A percentile compares a stretch with the other conserved stretches of the same genome.
These are phyloP conservation scores for Drosophila lacertosa DNA, from an alignment of 1,140 invertebrate genomes.

Conservation along the genomic window DNA sequence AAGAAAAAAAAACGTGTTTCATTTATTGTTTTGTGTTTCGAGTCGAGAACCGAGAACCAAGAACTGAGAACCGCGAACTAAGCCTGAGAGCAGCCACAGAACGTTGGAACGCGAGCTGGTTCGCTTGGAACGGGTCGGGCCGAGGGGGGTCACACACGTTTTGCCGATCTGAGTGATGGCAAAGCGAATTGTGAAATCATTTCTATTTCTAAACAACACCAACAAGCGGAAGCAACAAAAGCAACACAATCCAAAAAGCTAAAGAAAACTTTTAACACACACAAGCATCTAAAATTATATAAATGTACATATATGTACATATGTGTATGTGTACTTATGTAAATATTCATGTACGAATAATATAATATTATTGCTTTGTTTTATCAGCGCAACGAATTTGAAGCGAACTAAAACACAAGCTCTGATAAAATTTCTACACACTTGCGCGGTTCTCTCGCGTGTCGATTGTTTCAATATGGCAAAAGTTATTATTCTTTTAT, in stretches of 20 bases:
- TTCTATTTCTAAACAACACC: constrained; percentile 76
- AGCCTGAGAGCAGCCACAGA: constrained; percentile 8
- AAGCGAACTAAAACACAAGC: constrained; percentile 46
- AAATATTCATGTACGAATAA: constrained; percentile 7
- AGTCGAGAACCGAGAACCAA: neutral
- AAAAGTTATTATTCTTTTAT: constrained; percentile 20
- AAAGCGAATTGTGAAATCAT: constrained; percentile 76
- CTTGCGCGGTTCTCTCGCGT: neutral
- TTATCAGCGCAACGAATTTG: constrained; percentile 46
- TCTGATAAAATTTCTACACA: constrained; percentile 42
- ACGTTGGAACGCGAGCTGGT: constrained; percentile 5
- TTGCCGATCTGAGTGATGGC: constrained; percentile 21
- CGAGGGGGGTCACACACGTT: constrained; percentile 34
- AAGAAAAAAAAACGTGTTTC: constrained; percentile 54
- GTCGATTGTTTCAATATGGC: constrained; percentile 12
- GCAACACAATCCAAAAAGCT: constrained; percentile 37
- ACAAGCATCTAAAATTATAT: constrained; percentile 1
- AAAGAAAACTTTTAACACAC: constrained; percentile 17
- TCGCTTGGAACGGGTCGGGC: constrained; percentile 22
- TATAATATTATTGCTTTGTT: constrained; percentile 16
- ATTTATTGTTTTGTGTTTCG: constrained; percentile 27
- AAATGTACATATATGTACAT: neutral
- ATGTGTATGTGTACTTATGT: no score
- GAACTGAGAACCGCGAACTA: neutral
- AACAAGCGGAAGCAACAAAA: constrained; percentile 64